Percentiles rank a stretch among this genome's conserved stretches.
phyloP scores from a whole-genome alignment of 2,797 vertebrate species.

The Sebastes hopkinsi region DNA sequence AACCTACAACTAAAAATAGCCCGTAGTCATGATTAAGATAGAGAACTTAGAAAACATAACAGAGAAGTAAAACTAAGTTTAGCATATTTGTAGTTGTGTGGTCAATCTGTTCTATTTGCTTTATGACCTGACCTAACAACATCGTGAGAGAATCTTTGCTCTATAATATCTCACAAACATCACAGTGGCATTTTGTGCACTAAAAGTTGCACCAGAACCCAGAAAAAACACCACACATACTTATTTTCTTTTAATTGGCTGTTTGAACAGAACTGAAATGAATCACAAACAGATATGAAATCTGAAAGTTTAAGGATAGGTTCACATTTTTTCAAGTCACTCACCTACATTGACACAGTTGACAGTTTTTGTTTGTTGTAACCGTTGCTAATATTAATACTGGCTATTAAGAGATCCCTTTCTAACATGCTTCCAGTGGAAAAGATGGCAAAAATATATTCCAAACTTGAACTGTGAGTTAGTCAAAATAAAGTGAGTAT shows the following conservation, averaged over 20 bases:
- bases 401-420: background rate
- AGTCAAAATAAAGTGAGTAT: background rate
- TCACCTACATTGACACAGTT: background rate
- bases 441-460: background rate
- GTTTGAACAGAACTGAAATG: background rate
- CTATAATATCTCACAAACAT: background rate
- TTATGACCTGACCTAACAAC: too few species aligned
- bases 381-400: background rate
- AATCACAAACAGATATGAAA: background rate
- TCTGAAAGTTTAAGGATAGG: background rate
- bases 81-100: background rate
- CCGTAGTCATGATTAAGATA: background rate
- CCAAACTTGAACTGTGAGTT: background rate
- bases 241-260: background rate
- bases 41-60: conserved; percentile 32
- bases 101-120: background rate
- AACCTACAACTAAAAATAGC: background rate
- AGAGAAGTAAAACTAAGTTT: conserved; percentile 38
- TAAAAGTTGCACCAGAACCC: background rate
- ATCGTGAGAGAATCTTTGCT: background rate
- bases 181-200: background rate
- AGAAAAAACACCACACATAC: background rate
- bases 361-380: background rate
- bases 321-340: background rate
- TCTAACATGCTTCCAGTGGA: background rate